phyloP scores from a whole-genome alignment of 2,113 vertebrate species.

The Recurvirostra avosetta region DNA sequence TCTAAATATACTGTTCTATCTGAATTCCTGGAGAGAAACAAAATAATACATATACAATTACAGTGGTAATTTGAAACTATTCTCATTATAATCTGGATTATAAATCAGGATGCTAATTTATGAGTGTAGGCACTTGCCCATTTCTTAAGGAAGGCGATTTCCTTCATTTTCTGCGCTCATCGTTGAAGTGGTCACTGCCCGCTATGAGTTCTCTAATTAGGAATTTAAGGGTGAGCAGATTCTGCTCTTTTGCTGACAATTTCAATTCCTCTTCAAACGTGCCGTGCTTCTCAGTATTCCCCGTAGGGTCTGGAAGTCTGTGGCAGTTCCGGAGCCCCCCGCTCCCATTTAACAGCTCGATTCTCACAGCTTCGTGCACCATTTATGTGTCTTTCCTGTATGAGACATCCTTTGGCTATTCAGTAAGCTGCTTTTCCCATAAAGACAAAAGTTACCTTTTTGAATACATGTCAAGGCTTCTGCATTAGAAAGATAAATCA shows the following conservation, averaged over 20 bases:
- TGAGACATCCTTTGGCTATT: slow-evolving; percentile 53
- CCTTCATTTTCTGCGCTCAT: slow-evolving; percentile 15
- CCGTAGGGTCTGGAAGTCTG: slow-evolving; percentile 20
- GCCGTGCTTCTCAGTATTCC: slow-evolving; percentile 53
- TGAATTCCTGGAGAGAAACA: not conserved
- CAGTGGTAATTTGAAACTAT: not conserved
- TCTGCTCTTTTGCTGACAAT: slow-evolving; percentile 51
- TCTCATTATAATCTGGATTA: not conserved
- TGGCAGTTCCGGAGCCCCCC: slow-evolving; percentile 36
- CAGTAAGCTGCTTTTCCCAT: slow-evolving; percentile 53
- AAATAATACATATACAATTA: not conserved
- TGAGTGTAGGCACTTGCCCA: not conserved
- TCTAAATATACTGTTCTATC: not conserved
- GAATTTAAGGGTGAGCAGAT: slow-evolving; percentile 52
- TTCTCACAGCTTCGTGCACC: slow-evolving; percentile 47
- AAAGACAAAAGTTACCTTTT: slow-evolving; percentile 60
- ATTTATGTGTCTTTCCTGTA: slow-evolving; percentile 51
- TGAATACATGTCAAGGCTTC: slow-evolving; percentile 51
- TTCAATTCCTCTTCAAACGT: slow-evolving; percentile 58
- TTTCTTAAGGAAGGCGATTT: not conserved
- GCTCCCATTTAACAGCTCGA: slow-evolving; percentile 24
- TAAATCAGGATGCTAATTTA: not conserved
- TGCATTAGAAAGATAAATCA: slow-evolving; percentile 53
- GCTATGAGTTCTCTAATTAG: slow-evolving; percentile 46
- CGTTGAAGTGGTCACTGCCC: slow-evolving; percentile 5